Percentiles rank a stretch among this genome's conserved stretches.
These are phyloP conservation scores for Augochlora pura DNA, from an alignment of 1,140 invertebrate species.

Conservation along the genomic window DNA sequence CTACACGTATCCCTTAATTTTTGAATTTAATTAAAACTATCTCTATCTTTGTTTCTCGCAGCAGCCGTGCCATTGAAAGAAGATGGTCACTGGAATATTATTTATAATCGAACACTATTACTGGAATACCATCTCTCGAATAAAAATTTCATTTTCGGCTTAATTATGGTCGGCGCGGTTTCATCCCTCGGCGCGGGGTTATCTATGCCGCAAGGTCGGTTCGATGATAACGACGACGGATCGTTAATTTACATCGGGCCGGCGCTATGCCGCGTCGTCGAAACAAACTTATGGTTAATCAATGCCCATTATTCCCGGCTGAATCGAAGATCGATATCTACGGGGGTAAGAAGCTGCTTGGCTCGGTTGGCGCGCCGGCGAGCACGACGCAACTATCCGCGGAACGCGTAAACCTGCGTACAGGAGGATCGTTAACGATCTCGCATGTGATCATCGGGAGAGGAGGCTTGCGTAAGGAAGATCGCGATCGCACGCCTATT, in stretches of 20 bases:
- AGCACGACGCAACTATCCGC: constrained; percentile 31
- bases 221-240: not conserved
- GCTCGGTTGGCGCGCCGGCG: not conserved
- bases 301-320: constrained; percentile 34
- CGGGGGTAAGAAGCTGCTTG: not conserved
- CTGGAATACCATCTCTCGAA: not conserved
- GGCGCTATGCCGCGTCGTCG: not conserved
- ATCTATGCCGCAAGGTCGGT: not conserved
- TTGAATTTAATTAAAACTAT: not conserved
- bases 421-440: constrained; percentile 45
- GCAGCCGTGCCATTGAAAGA: not conserved
- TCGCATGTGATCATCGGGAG: constrained; percentile 19
- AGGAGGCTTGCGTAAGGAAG: constrained; percentile 44
- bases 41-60: not conserved
- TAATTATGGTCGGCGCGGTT: not conserved
- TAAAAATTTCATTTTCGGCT: not conserved
- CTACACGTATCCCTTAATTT: not conserved
- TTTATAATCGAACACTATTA: too few relatives aligned
- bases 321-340: constrained; percentile 39
- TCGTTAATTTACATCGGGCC: constrained; percentile 11
- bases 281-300: constrained; percentile 39
- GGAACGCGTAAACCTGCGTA: constrained; percentile 43
- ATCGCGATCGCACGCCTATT: constrained; percentile 43
- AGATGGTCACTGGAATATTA: not conserved
- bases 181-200: not conserved